phyloP scores from a whole-genome alignment of 2,113 vertebrate species.

The Corvus hawaiiensis region DNA sequence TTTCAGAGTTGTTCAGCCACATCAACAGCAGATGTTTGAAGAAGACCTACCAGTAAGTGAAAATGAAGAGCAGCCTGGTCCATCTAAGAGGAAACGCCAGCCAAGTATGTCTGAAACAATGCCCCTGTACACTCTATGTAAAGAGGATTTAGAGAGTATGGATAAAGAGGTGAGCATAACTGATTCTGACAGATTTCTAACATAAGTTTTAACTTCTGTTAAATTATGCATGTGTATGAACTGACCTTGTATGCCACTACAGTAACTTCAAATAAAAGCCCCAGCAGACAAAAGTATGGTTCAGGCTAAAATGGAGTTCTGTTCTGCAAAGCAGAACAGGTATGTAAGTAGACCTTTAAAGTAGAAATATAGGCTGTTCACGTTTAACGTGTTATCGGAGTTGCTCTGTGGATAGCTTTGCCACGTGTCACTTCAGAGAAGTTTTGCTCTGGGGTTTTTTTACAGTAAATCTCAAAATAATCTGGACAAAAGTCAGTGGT shows the following conservation, averaged over 20 bases:
- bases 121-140: constrained; percentile 95
- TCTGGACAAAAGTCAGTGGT: not conserved
- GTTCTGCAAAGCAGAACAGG: not conserved
- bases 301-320: not conserved
- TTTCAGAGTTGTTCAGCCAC: constrained; percentile 81
- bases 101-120: constrained; percentile 96
- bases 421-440: not conserved
- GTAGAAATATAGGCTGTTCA: not conserved
- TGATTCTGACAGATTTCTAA: not conserved
- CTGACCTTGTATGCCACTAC: not conserved
- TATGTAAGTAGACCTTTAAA: not conserved
- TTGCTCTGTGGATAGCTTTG: not conserved
- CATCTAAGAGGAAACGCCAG: constrained; percentile 86
- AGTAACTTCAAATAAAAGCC: not conserved
- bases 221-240: not conserved
- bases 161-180: constrained; percentile 89
- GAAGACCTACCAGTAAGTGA: constrained; percentile 62
- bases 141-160: constrained; percentile 98
- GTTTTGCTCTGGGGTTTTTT: not conserved
- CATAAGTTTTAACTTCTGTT: not conserved
- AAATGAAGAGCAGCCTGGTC: constrained; percentile 83
- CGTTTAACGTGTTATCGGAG: rapidly evolving
- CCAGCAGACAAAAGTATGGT: not conserved
- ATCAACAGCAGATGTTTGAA: constrained; percentile 72
- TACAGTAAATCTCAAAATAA: not conserved